Evolutionary conservation across 2,888 invertebrate genomes (phyloP), one percentile per base, ranked within the genome.

Genomic region (Sarcophaga variegata): DNA sequence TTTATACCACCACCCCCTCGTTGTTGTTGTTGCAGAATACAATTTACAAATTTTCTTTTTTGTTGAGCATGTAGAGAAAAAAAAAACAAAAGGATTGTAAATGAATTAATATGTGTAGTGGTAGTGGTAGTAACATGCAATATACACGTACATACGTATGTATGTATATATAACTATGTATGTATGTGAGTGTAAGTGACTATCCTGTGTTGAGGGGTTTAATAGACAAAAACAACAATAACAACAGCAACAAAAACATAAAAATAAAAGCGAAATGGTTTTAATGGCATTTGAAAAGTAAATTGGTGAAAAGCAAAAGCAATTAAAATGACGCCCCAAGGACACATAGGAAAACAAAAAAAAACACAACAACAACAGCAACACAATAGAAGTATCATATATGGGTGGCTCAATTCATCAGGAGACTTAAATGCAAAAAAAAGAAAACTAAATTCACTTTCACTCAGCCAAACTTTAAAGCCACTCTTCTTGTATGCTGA

Each of bases 291-390:
- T 92, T 91, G 90, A 92, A 92, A 92, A 91, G 90, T 90, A 91
- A 92, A 92, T 92, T 92, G 90, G 91, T 90, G 91, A 91, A 93
- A 83, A 77, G 83, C 80, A 81, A 83, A 86, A 92, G 92, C 92
- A 92, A 92, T 92, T 92, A 92, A 86, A 93, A 93, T 91, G 92
- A 93, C 92, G 93, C 93, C 92, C 92, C 93, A 92, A 92, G 92
- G 92, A 93, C 93, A 93, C 90, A 93, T 93, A 92, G 92, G 92
- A 91, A 64, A 88, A 78, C 63, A 72, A 81, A 64, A 88, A 78
- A 72, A 81, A 77, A 83, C 37, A 47, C 45, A 4, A n/a, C 72
- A 66, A 17, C 22, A 54, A 17, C 4, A 54, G 2, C 54, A 54
- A 54, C 4, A 54, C 54, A 54, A 54, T 17, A 54, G 17, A 54